Conservation (phyloP, 2,113 vertebrate species). For the Lipotes vexillifer region DNA sequence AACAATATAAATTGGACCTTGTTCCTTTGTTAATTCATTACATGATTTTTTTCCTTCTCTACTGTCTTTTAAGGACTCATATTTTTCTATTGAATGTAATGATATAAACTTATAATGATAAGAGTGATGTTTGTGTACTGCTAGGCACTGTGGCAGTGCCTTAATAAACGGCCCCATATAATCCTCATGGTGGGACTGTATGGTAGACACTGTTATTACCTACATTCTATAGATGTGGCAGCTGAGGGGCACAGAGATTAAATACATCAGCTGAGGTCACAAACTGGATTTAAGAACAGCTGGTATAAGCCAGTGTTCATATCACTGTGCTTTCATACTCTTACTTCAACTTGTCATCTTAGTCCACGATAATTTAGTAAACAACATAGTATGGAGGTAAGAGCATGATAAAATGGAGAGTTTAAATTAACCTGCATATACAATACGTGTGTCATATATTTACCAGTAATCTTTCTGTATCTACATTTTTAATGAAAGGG, state of each 20-base stretch:
- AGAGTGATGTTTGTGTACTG: not conserved
- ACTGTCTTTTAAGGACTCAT: not conserved
- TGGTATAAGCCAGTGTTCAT: accelerated
- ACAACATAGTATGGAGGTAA: not conserved
- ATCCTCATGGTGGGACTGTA: accelerated
- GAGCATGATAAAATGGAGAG: not conserved
- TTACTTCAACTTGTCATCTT: not conserved
- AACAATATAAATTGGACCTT: not conserved
- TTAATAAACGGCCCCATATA: accelerated
- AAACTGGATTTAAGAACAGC: accelerated
- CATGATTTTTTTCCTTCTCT: not conserved
- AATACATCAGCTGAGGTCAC: not conserved
- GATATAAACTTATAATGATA: not conserved
- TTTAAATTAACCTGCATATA: not conserved
- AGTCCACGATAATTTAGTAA: not conserved
- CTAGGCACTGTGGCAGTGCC: accelerated
- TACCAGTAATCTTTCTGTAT: not conserved
- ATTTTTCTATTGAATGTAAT: not conserved
- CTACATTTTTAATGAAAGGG: not conserved
- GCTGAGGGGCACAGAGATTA: not conserved
- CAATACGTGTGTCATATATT: accelerated
- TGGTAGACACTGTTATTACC: accelerated
- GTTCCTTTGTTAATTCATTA: not conserved
- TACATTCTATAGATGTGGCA: not conserved
- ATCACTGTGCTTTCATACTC: not conserved